Base-by-base conservation (phyloP, 2,797 vertebrate genomes). In the Rhinogobio ventralis region DNA sequence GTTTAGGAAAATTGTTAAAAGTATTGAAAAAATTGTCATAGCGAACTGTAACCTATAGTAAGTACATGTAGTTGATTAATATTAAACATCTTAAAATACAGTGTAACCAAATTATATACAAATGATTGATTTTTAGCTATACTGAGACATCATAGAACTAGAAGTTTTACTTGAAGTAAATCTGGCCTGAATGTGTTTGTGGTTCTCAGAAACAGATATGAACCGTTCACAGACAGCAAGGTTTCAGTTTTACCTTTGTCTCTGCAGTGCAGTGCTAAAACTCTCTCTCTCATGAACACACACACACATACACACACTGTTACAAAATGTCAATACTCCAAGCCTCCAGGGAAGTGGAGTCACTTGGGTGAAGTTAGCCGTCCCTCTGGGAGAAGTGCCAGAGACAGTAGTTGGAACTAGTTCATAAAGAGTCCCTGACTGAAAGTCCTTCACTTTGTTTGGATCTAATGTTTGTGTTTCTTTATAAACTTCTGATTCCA, bases 291-390 rank as follows among this genome's bases (percentile, higher is more conserved):
- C n/a, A n/a, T n/a, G n/a, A n/a, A 23, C 75, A 30, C 67, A 67
- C 79, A 36, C 53, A 19, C 60, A 76, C 64, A 28, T 62, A 71
- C 53, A 45, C 78, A 67, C 25, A 46, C 10, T 9, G 68, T 82
- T 84, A 73, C 53, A 69, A 83, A 67, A 85, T 71, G 76, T 88
- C 82, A 85, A 79, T 69, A 60, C 46, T 25, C 20, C 55, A 87
- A 20, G 62, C 78, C 84, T 83, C 77, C 64, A 71, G 86, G 83
- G 86, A 45, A 67, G 60, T 75, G 79, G 55, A 84, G 77, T 46
- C 77, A 79, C 78, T 84, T 85, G 86, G 87, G 73, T 85, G 69
- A 60, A 83, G 75, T 86, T 57, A 84, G 71, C 75, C 39, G 6
- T 51, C 67, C 86, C 83, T 74, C 78, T 79, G 81, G 74, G 87